A percentile compares a stretch with the other conserved stretches of the same genome.
phyloP scores from a whole-genome alignment of 2,888 invertebrate genomes.

The Diploptera punctata region DNA sequence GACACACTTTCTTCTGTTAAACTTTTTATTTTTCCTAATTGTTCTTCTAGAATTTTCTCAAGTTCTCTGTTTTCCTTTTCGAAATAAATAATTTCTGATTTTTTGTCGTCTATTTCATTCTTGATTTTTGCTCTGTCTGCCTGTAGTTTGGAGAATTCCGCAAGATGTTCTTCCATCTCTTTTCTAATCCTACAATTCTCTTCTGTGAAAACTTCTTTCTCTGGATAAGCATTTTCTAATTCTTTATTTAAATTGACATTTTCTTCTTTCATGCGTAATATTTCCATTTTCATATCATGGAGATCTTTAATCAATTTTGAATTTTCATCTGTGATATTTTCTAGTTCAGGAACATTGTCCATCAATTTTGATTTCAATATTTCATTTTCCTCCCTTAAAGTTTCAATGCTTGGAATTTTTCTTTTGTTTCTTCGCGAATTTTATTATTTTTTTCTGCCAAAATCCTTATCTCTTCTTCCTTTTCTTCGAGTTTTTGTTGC shows the following conservation, averaged over 20 bases:
- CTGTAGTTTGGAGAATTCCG: neutral
- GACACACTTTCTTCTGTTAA: neutral
- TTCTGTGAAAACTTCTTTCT: neutral
- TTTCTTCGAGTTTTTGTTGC: neutral
- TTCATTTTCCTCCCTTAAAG: neutral
- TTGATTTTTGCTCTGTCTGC: neutral
- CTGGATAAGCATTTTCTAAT: neutral
- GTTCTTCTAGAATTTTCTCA: neutral
- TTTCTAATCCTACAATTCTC: neutral
- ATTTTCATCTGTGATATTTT: neutral
- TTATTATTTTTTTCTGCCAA: neutral
- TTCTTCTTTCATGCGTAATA: neutral
- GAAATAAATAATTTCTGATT: neutral
- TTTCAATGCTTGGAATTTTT: neutral
- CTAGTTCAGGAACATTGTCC: neutral
- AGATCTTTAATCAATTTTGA: neutral
- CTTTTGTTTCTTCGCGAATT: neutral
- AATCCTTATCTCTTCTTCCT: neutral
- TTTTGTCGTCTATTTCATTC: neutral
- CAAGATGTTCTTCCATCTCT: neutral
- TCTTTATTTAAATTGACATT: neutral
- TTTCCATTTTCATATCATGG: neutral
- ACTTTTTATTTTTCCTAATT: neutral
- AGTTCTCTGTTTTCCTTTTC: neutral
- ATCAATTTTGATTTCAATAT: neutral